A percentile compares a stretch with the other conserved stretches of the same genome.
Conservation (phyloP, 2,113 vertebrate genomes). For the Pygoscelis adeliae region DNA sequence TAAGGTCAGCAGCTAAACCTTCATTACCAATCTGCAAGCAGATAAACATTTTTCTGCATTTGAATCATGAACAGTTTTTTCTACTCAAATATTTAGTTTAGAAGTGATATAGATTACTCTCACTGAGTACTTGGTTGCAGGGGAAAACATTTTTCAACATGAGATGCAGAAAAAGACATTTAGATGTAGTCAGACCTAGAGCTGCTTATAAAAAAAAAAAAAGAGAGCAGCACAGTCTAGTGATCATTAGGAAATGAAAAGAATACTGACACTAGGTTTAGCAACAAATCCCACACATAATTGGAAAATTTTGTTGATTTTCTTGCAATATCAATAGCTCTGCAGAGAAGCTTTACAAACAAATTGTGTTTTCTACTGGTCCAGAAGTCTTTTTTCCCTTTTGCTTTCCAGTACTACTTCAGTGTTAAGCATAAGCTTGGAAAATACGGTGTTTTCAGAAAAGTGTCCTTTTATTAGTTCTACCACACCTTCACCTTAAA, state of each 20-base stretch:
- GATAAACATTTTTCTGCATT: neutral
- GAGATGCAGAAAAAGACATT: neutral
- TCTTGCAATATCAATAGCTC: neutral
- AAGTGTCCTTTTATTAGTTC: neutral
- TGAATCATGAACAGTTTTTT: neutral
- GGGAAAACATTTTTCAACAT: neutral
- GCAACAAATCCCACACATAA: neutral
- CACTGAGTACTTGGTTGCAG: neutral
- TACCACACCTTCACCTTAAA: neutral
- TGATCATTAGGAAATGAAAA: neutral
- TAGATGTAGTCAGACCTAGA: neutral
- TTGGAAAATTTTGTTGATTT: neutral
- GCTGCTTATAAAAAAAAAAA: neutral
- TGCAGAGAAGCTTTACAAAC: neutral
- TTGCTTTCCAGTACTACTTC: neutral
- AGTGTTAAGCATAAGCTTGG: neutral
- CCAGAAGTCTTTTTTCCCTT: neutral
- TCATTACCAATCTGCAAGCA: conserved; percentile 84
- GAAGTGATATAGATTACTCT: neutral
- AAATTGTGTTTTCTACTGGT: neutral
- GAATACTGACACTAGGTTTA: neutral
- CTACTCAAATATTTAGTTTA: neutral
- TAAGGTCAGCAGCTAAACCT: conserved; percentile 90
- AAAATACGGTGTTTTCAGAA: neutral
- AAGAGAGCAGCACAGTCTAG: neutral